Evolutionary conservation across 2,113 vertebrate genomes (phyloP).

Genomic region (Myanophis thanlyinensis): DNA sequence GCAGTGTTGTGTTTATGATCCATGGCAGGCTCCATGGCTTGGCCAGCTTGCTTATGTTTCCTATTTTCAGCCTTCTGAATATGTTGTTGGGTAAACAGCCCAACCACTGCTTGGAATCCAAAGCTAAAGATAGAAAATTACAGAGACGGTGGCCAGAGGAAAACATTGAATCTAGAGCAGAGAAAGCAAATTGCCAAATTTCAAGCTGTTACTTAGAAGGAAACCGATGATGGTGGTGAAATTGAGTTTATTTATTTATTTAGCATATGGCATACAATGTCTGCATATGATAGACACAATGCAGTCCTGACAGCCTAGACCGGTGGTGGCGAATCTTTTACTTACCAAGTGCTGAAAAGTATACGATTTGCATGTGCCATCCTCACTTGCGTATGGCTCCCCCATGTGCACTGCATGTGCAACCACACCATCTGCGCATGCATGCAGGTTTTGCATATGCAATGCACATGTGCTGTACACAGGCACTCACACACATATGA

Average conservation of each 20-base stretch:
- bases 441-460: too few species aligned
- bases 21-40: not conserved
- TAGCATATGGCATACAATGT: not conserved
- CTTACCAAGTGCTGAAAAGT: too few species aligned
- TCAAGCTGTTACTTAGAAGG: not conserved
- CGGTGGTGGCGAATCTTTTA: too few species aligned
- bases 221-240: not conserved
- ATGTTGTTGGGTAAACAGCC: slow-evolving; percentile 12
- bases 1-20: not conserved
- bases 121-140: slow-evolving; percentile 43
- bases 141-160: slow-evolving; percentile 28
- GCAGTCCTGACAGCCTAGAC: not conserved
- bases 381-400: too few species aligned
- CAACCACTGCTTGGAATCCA: slow-evolving; percentile 10
- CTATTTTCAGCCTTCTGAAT: not conserved
- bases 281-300: not conserved
- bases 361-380: too few species aligned
- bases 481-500: too few species aligned
- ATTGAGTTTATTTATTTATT: not conserved
- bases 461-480: too few species aligned
- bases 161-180: slow-evolving; percentile 20
- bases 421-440: too few species aligned
- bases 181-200: not conserved
- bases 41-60: not conserved
- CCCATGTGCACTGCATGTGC: too few species aligned